phyloP scores from a whole-genome alignment of 2,888 invertebrate genomes.

The Coleophora flavipennella region DNA sequence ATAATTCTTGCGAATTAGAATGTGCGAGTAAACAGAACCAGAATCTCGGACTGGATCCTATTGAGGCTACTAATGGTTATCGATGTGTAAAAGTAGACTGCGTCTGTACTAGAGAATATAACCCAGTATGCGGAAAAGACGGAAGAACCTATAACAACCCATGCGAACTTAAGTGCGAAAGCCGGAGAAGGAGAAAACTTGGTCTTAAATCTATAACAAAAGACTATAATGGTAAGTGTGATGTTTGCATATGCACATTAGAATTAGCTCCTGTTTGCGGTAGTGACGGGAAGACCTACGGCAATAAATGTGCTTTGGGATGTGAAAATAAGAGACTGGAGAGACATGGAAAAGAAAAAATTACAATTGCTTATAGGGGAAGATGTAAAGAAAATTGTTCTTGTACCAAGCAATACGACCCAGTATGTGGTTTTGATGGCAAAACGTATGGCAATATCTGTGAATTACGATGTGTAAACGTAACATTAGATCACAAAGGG shows the following conservation, averaged over 20 bases:
- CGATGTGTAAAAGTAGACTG: neutral
- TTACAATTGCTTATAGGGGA: neutral
- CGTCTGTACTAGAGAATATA: neutral
- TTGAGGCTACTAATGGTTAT: neutral
- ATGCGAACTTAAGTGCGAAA: neutral
- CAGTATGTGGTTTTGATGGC: too few relatives aligned
- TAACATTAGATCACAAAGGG: too few relatives aligned
- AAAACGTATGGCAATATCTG: too few relatives aligned
- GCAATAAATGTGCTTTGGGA: conserved; percentile 27
- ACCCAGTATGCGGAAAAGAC: neutral
- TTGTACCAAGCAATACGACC: too few relatives aligned
- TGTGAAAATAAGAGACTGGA: conserved; percentile 15
- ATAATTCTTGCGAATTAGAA: too few relatives aligned
- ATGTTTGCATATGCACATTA: conserved; percentile 15
- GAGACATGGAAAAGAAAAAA: neutral
- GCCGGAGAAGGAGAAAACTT: neutral
- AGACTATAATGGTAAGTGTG: too few relatives aligned
- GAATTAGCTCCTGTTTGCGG: conserved; percentile 27
- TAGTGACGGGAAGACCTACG: conserved; percentile 26
- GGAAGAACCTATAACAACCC: neutral
- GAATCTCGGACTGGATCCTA: too few relatives aligned
- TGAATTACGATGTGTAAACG: too few relatives aligned
- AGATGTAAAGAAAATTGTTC: too few relatives aligned
- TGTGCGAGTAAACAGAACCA: too few relatives aligned
- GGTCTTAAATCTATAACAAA: too few relatives aligned